These are phyloP conservation scores for Ibycter americanus DNA, from an alignment of 2,797 vertebrate genomes.

Conservation along the genomic window DNA sequence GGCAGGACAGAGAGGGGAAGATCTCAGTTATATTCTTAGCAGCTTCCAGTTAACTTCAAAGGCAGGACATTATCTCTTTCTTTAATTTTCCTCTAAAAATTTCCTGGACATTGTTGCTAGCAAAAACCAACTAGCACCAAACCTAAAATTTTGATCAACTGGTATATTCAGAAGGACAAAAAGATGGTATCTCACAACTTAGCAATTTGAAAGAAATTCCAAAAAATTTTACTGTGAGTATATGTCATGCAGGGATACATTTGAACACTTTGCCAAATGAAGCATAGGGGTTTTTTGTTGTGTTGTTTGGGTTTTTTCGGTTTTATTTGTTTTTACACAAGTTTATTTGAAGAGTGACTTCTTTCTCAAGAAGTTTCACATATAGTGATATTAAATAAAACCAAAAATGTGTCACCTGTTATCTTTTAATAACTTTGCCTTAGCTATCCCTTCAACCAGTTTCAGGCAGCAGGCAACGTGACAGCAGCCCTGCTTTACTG, in stretches of 20 bases:
- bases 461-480: not conserved
- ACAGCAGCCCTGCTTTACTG: not conserved
- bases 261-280: not conserved
- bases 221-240: not conserved
- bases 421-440: not conserved
- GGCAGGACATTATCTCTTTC: not conserved
- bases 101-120: not conserved
- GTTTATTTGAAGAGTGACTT: not conserved
- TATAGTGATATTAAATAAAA: not conserved
- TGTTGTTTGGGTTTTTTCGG: not conserved
- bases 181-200: not conserved
- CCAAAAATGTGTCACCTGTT: not conserved
- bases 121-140: not conserved
- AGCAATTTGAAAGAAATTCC: not conserved
- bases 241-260: not conserved
- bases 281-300: not conserved
- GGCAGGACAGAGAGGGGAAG: not conserved
- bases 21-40: not conserved
- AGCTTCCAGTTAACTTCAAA: not conserved
- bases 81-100: not conserved
- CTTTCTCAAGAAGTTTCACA: not conserved
- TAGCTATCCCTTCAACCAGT: not conserved
- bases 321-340: not conserved
- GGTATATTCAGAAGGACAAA: not conserved
- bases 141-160: not conserved